Evolutionary conservation across 2,888 invertebrate genomes (phyloP).

Genomic region (Syritta pipiens): DNA sequence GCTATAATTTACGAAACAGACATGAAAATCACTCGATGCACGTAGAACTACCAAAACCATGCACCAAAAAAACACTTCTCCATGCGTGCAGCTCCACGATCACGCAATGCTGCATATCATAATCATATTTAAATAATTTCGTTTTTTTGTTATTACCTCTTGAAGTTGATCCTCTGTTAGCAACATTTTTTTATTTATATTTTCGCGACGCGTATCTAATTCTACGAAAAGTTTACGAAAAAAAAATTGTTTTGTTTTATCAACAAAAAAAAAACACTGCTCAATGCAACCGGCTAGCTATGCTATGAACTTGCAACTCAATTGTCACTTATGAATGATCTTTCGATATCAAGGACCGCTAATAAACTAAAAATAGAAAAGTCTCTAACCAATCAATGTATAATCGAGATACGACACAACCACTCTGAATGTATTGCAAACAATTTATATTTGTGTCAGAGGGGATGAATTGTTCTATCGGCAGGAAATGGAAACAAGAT

Average conservation of each 20-base stretch:
- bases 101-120: slow-evolving; percentile 34
- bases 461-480: background rate
- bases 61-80: slow-evolving; percentile 23
- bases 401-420: slow-evolving; percentile 51
- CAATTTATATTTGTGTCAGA: slow-evolving; percentile 43
- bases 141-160: slow-evolving; percentile 73
- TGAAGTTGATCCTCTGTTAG: slow-evolving; percentile 78
- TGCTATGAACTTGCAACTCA: too few species aligned
- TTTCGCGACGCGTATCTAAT: too few species aligned
- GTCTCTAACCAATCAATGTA: slow-evolving; percentile 60
- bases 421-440: slow-evolving; percentile 15
- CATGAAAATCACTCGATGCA: slow-evolving; percentile 37
- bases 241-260: background rate
- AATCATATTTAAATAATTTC: slow-evolving; percentile 8
- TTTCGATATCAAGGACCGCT: slow-evolving; percentile 78
- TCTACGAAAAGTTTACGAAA: too few species aligned
- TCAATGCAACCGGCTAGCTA: slow-evolving; percentile 14
- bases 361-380: slow-evolving; percentile 78
- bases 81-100: slow-evolving; percentile 37
- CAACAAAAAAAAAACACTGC: background rate
- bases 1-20: slow-evolving; percentile 45
- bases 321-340: slow-evolving; percentile 72
- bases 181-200: slow-evolving; percentile 71
- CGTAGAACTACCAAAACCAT: slow-evolving; percentile 6
- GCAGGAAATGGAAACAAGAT: slow-evolving; percentile 46